Conservation (phyloP, 2,113 vertebrate genomes). For the Colius striatus region DNA sequence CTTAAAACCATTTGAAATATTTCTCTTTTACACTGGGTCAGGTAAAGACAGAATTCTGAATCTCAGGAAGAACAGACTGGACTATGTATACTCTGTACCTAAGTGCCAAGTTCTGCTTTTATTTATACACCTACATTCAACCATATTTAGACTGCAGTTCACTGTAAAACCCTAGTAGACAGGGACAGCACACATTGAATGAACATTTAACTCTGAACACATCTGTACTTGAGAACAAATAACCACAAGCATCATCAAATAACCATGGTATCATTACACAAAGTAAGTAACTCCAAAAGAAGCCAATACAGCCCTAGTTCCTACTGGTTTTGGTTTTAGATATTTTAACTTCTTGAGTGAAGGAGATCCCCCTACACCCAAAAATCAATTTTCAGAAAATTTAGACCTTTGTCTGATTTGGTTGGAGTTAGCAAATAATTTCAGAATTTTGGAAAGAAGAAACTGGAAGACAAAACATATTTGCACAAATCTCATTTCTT, state of each 20-base stretch:
- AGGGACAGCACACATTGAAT: background rate
- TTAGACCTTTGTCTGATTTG: background rate
- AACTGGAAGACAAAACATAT: background rate
- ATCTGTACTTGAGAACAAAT: background rate
- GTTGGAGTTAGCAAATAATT: background rate
- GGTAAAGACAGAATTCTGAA: background rate
- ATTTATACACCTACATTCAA: background rate
- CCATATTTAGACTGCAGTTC: background rate
- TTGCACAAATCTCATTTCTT: background rate
- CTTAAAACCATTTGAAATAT: too few species aligned
- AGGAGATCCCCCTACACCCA: background rate
- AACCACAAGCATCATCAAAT: background rate
- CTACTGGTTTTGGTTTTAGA: background rate
- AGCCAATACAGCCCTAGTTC: background rate
- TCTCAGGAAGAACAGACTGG: background rate
- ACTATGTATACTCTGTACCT: background rate
- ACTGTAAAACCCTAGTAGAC: background rate
- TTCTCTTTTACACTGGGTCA: background rate
- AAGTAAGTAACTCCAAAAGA: background rate
- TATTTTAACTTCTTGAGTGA: background rate
- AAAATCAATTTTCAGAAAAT: background rate
- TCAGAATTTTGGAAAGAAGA: background rate
- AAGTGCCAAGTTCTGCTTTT: background rate
- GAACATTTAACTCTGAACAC: background rate
- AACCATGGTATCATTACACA: too few species aligned